A percentile compares a stretch with the other conserved stretches of the same genome.
Conservation (phyloP, 2,888 invertebrate species). For the Caenorhabditis macrosperma region DNA sequence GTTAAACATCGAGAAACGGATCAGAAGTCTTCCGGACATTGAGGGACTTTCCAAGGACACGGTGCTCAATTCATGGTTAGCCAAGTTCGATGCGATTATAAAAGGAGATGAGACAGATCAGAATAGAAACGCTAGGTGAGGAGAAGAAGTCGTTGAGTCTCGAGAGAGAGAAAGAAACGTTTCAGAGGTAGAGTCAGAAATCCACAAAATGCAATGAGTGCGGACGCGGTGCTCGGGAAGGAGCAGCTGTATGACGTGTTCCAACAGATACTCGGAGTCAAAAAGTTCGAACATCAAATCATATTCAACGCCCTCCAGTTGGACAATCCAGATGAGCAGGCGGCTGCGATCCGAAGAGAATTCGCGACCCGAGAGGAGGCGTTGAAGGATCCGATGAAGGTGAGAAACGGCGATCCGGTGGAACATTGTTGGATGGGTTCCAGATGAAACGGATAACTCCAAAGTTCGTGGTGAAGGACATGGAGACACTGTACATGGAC, state of each 20-base stretch:
- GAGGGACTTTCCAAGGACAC: conserved; percentile 97
- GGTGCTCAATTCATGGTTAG: conserved; percentile 98
- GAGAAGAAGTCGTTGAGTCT: too few species aligned
- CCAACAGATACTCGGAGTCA: conserved; percentile 97
- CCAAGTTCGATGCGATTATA: conserved; percentile 98
- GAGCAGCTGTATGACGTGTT: conserved; percentile 99
- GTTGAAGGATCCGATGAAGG: conserved; percentile 97
- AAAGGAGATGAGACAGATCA: conserved; percentile 83
- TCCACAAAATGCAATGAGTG: conserved; percentile 62
- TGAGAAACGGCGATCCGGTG: conserved; percentile 82
- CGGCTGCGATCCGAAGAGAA: conserved; percentile 98
- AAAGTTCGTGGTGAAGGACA: conserved; percentile 99
- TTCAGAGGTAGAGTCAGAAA: conserved; percentile 61
- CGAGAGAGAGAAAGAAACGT: too few species aligned
- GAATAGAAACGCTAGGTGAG: conserved; percentile 68
- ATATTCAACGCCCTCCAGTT: conserved; percentile 98
- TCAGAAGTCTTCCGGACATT: conserved; percentile 95
- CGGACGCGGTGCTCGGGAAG: conserved; percentile 88
- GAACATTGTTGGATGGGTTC: conserved; percentile 16
- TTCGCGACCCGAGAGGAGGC: conserved; percentile 97
- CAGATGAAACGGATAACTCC: conserved; percentile 97
- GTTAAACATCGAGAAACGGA: conserved; percentile 98
- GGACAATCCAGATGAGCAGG: conserved; percentile 99
- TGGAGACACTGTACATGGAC: conserved; percentile 99
- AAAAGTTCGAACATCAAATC: conserved; percentile 99